A percentile compares a stretch with the other conserved stretches of the same genome.
Evolutionary conservation across 2,888 invertebrate genomes (phyloP).

Genomic region (Drosophila barbarae): DNA sequence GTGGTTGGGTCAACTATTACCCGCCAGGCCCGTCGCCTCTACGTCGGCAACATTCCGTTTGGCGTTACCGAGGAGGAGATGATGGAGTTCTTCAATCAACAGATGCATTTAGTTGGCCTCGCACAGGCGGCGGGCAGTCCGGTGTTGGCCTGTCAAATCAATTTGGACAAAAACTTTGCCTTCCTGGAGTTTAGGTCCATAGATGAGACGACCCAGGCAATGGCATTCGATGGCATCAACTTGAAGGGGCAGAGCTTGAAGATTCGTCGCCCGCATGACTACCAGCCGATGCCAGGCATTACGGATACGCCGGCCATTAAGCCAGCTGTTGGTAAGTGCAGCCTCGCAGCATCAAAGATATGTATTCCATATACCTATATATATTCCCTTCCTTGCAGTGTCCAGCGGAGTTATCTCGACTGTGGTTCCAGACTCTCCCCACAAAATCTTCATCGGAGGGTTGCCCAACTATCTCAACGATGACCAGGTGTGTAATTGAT

Average conservation of each 20-base stretch:
- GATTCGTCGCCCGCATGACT: conserved; percentile 98
- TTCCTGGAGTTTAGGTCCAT: conserved; percentile 98
- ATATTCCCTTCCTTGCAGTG: conserved; percentile 35
- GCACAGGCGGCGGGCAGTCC: conserved; percentile 99
- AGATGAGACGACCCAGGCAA: conserved; percentile 99
- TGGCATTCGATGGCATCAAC: conserved; percentile 99
- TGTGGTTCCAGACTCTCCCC: conserved; percentile 97
- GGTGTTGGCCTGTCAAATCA: conserved; percentile 98
- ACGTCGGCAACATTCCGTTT: conserved; percentile 99
- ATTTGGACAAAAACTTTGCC: conserved; percentile 99
- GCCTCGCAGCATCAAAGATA: neutral
- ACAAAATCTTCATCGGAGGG: conserved; percentile 99
- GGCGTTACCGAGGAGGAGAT: conserved; percentile 99
- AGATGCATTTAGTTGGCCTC: conserved; percentile 98
- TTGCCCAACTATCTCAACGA: conserved; percentile 99
- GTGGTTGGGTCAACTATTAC: conserved; percentile 99
- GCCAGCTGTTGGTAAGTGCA: conserved; percentile 85
- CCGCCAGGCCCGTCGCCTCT: conserved; percentile 94
- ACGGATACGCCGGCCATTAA: conserved; percentile 93
- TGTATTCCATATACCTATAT: neutral
- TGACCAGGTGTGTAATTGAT: conserved; percentile 91
- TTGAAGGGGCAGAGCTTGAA: conserved; percentile 99
- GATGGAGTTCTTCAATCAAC: conserved; percentile 99
- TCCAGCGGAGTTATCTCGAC: conserved; percentile 90
- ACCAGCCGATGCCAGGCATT: conserved; percentile 98